Evolutionary conservation across 2,797 vertebrate genomes (phyloP).

Genomic region (Podarcis lilfordi): DNA sequence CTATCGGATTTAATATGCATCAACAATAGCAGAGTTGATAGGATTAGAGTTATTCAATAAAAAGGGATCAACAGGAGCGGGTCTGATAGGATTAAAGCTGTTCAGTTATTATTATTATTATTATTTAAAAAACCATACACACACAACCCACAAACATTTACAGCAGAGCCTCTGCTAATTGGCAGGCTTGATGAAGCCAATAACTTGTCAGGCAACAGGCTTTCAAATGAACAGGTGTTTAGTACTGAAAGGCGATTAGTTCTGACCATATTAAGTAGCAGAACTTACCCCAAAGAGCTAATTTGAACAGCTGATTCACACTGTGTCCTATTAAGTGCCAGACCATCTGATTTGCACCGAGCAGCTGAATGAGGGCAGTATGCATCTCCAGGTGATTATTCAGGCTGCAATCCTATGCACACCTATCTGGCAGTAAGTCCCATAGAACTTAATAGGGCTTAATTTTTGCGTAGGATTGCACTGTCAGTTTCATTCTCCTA

Average conservation of each 20-base stretch:
- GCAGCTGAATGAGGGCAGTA: conserved; percentile 1
- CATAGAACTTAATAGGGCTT: neutral
- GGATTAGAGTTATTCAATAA: conserved; percentile 25
- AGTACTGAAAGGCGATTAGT: conserved; percentile 17
- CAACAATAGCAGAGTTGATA: conserved; percentile 23
- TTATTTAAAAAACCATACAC: neutral
- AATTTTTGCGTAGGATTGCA: neutral
- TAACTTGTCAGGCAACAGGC: conserved; percentile 8
- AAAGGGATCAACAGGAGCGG: conserved; percentile 12
- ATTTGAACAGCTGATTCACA: conserved; percentile 23
- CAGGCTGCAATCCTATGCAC: neutral
- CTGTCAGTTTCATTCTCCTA: neutral
- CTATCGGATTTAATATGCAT: conserved; percentile 29
- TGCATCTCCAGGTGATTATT: conserved; percentile 5
- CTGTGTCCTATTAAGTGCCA: conserved; percentile 18
- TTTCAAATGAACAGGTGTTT: conserved; percentile 37
- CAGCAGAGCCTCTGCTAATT: conserved; percentile 7
- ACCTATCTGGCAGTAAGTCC: neutral
- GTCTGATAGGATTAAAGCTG: conserved; percentile 16
- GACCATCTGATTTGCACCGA: neutral
- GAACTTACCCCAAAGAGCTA: conserved; percentile 22
- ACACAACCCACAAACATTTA: neutral
- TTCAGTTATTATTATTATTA: neutral
- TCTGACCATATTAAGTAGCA: conserved; percentile 10
- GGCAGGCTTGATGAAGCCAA: conserved; percentile 9